phyloP scores from a whole-genome alignment of 2,113 vertebrate genomes.

The Odobenus rosmarus region DNA sequence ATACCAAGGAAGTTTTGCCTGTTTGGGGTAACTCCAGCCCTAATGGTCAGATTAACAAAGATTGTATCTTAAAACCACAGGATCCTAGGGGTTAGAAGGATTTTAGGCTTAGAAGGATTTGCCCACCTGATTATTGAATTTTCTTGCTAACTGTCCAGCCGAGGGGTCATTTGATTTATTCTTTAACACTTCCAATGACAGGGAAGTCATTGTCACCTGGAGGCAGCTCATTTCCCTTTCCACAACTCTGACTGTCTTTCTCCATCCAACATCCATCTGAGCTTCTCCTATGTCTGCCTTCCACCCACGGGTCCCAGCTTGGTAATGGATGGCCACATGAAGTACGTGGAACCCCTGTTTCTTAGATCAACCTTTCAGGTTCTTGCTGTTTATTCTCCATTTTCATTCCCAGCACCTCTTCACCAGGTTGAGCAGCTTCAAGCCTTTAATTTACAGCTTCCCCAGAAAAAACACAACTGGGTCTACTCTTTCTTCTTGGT shows the following conservation, averaged over 20 bases:
- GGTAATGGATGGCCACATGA: neutral
- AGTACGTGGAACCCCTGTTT: neutral
- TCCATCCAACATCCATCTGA: neutral
- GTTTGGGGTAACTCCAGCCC: neutral
- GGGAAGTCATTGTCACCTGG: neutral
- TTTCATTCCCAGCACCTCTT: neutral
- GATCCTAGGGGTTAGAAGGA: constrained; percentile 3
- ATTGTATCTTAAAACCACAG: constrained; percentile 28
- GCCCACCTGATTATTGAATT: neutral
- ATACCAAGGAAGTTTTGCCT: neutral
- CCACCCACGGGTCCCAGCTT: neutral
- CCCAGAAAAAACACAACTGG: neutral
- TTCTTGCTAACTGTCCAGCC: neutral
- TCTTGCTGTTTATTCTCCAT: neutral
- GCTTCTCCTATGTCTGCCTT: neutral
- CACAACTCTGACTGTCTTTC: neutral
- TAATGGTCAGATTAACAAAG: constrained; percentile 7
- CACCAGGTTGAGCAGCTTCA: neutral
- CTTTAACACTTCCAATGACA: neutral
- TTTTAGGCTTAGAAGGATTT: neutral
- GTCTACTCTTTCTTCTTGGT: neutral
- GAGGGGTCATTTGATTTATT: neutral
- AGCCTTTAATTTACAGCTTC: neutral
- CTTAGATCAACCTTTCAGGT: neutral
- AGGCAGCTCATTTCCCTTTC: neutral